Evolutionary conservation across 2,888 invertebrate genomes (phyloP).

Genomic region (Papilio protenor): DNA sequence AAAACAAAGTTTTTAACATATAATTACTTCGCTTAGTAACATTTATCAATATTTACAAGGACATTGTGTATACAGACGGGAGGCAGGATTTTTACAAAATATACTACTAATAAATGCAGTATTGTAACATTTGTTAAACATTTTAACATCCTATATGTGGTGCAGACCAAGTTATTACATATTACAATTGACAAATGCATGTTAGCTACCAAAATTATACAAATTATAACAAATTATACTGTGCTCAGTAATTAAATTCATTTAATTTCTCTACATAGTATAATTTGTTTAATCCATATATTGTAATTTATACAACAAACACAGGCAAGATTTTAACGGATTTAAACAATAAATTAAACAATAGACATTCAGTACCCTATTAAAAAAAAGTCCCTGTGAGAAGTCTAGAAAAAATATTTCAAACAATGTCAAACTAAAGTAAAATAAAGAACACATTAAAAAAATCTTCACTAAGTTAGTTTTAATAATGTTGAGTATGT

Average conservation of each 20-base stretch:
- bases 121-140: conserved; percentile 33
- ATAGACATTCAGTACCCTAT: background rate
- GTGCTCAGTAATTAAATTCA: background rate
- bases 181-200: conserved; percentile 9
- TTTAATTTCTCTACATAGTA: conserved; percentile 3
- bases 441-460: conserved; percentile 4
- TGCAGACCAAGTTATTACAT: background rate
- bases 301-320: conserved; percentile 6
- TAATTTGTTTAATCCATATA: conserved; percentile 12
- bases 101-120: conserved; percentile 40
- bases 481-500: conserved; percentile 17
- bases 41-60: conserved; percentile 35
- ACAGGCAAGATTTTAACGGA: conserved; percentile 34
- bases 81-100: conserved; percentile 22
- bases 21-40: conserved; percentile 38
- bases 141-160: background rate
- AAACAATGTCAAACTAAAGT: conserved; percentile 3
- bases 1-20: conserved; percentile 44
- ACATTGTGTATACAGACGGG: conserved; percentile 19
- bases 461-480: background rate
- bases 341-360: conserved; percentile 1
- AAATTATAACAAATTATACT: conserved; percentile 16
- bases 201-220: conserved; percentile 25
- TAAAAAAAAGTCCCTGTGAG: background rate
- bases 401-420: background rate